Base-by-base conservation (phyloP, 2,113 vertebrate genomes). In the Spheniscus mendiculus region DNA sequence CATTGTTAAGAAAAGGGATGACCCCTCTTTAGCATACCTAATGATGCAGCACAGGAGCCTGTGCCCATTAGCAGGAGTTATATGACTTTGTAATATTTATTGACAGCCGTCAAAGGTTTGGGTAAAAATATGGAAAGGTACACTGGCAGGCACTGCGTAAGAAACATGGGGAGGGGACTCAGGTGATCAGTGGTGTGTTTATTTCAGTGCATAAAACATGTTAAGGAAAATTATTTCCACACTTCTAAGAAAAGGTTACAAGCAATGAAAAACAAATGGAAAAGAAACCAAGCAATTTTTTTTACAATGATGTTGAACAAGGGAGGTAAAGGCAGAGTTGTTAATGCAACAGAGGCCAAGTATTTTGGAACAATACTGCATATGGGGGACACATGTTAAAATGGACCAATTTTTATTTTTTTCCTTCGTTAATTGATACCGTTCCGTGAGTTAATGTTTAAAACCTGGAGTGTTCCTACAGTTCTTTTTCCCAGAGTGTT, bases 301-400 rank as follows among this genome's bases (percentile, higher is more conserved):
- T 47, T 88, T 96, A 84, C 94, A 96, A 55, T 69, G 45, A 87
- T 12, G 20, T 78, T 82, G 36, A 96, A 90, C 73, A 92, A 84
- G 40, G 69, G 49, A 91, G 17, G 58, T 80, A 91, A 96, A 95
- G 66, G 53, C 49, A 81, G 89, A 63, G 40, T 21, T 52, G 26
- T 91, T 78, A 87, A 89, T 47, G 29, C 45, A 81, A 59, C 38
- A 77, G 77, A 96, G 50, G 19, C 45, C 53, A 81, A 73, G 63
- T 61, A 52, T 40, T 77, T 73, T 44, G 44, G 65, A 95, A 73
- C 93, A 78, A 52, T 73, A 18, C 36, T 36, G 50, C 58, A 40
- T 40, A 71, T 6, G 5, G 49, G 22, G 45, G 77, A 67, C 30
- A 61, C 16, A 9, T 10, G 50, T 50, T 76, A 86, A 77, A 77